Percentiles rank a stretch among this genome's conserved stretches.
phyloP scores from a whole-genome alignment of 1,140 invertebrate genomes.

The Zaprionus capensis region DNA sequence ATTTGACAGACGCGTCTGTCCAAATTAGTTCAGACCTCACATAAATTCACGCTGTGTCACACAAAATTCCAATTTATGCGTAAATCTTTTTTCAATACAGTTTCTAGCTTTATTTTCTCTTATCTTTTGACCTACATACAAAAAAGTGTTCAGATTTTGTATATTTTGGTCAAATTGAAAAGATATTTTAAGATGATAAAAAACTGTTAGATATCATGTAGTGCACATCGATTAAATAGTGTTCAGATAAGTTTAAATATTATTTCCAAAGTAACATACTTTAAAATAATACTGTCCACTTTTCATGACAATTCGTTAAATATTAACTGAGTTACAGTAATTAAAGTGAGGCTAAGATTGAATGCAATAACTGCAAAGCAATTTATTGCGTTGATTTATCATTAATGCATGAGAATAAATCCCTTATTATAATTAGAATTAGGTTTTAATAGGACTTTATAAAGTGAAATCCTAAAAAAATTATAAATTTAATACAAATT shows the following conservation, averaged over 20 bases:
- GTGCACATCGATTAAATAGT: background rate
- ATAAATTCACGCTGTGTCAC: constrained; percentile 47
- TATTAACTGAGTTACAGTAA: background rate
- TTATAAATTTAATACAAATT: background rate
- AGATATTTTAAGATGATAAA: background rate
- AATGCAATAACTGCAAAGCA: too few relatives aligned
- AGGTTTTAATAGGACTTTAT: background rate
- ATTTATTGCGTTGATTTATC: too few relatives aligned
- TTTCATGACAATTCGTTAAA: background rate
- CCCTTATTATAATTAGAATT: background rate
- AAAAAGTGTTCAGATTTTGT: background rate
- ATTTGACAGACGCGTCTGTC: constrained; percentile 46
- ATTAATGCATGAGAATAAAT: too few relatives aligned
- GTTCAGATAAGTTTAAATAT: background rate
- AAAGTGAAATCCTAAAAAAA: background rate
- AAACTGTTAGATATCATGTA: background rate
- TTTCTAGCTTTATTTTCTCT: background rate
- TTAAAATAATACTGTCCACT: background rate
- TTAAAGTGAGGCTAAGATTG: too few relatives aligned
- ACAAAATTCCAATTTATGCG: constrained; percentile 52
- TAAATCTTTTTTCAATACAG: constrained; percentile 22
- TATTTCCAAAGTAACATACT: background rate
- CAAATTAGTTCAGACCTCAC: constrained; percentile 40
- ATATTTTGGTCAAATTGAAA: background rate
- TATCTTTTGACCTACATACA: background rate